Conservation (phyloP, 2,888 invertebrate genomes). For the Athrips mouffetella region DNA sequence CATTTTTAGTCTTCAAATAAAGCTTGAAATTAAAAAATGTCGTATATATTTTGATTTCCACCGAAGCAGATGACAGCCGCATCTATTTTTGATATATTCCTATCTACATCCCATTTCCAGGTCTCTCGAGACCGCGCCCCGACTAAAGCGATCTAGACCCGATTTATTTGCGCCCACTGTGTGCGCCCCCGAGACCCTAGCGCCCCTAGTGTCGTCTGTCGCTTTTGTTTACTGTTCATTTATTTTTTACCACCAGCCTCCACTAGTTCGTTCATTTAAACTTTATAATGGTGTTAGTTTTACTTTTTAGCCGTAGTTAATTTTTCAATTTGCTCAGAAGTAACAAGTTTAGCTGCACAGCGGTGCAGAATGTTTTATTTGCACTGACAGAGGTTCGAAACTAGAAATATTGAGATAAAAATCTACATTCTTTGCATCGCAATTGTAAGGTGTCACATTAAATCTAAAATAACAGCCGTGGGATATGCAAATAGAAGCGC, state of each 20-base stretch:
- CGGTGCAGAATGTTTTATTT: too few relatives aligned
- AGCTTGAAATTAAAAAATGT: too few relatives aligned
- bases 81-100: too few relatives aligned
- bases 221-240: constrained; percentile 55
- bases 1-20: too few relatives aligned
- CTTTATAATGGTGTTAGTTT: constrained; percentile 11
- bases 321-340: background rate
- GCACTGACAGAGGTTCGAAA: too few relatives aligned
- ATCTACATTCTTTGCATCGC: background rate
- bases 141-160: constrained; percentile 43
- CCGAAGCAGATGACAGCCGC: too few relatives aligned
- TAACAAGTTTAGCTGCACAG: too few relatives aligned
- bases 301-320: background rate
- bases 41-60: too few relatives aligned
- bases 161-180: constrained; percentile 56
- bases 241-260: constrained; percentile 25
- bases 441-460: constrained; percentile 12
- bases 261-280: constrained; percentile 4
- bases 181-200: constrained; percentile 26
- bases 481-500: constrained; percentile 73
- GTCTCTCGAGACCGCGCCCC: constrained; percentile 47
- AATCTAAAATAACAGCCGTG: constrained; percentile 41
- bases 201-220: constrained; percentile 36
- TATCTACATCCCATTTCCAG: constrained; percentile 17
- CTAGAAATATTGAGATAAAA: background rate